Evolutionary conservation across 1,140 invertebrate species (phyloP), one percentile per base, ranked within the genome.

Genomic region (Hyphantria cunea): DNA sequence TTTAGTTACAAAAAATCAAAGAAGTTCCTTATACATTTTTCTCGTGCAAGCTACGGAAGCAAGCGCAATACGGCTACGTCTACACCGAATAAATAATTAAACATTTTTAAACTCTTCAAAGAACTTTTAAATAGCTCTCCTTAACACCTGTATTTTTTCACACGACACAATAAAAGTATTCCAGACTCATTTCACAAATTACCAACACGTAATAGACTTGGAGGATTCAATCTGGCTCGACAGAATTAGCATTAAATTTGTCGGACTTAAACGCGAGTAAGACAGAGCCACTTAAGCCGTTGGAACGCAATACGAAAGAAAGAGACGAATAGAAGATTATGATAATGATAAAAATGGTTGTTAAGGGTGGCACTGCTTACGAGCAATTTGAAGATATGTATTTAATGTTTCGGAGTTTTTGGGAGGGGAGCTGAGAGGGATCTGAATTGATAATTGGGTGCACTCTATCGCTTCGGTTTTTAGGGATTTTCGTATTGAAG

Each of bases 371-470:
- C 63, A 67, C 44, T 84, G 81, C 82, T 89, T 86, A 89, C 78
- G 76, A 89, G 75, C 83, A 86, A 89, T 89, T 89, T 89, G 82
- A 84, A 86, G 86, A 86, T 89, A 86, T 86, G 84, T 86, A 86
- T 85, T 89, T 89, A 89, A 89, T 84, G 84, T 82, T 79, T 75
- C 66, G 78, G 76, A 77, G 55, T 78, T 79, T 70, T 71, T 66
- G 73, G 77, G 76, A 76, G 67, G 70, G 68, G 61, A 69, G 54
- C 74, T 25, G 70, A 74, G 78, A 78, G 68, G 82, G 78, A 82
- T 82, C 78, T 79, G 82, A 86, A 86, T 86, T 82, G 82, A 82
- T 86, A 86, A 88, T 88, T 86, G 76, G 69, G 72, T 81, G 80
- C 77, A 86, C 76, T 82, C 71, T 75, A 80, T 82, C 69, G 75